phyloP scores from a whole-genome alignment of 2,888 invertebrate genomes.

The Catonia carolina region DNA sequence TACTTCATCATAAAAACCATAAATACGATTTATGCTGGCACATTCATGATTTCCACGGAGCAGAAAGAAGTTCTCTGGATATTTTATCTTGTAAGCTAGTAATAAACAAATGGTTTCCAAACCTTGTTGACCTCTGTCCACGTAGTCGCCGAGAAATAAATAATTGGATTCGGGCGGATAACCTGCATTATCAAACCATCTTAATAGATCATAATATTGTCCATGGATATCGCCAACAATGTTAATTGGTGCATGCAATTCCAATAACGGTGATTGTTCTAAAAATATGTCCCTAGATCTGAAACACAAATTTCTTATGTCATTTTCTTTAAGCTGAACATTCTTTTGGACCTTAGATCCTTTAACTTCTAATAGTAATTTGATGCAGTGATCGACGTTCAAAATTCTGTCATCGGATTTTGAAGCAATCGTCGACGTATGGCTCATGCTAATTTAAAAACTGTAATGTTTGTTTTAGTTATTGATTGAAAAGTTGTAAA shows the following conservation, averaged over 20 bases:
- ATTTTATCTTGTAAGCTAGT: constrained; percentile 97
- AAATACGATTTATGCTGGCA: constrained; percentile 72
- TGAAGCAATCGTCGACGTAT: too few relatives aligned
- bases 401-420: not conserved
- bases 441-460: too few relatives aligned
- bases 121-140: constrained; percentile 86
- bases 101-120: constrained; percentile 95
- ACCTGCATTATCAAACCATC: constrained; percentile 56
- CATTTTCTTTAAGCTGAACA: constrained; percentile 20
- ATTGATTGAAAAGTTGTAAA: too few relatives aligned
- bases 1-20: constrained; percentile 89
- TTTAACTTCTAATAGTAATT: constrained; percentile 48
- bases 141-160: constrained; percentile 87
- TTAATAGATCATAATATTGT: constrained; percentile 24
- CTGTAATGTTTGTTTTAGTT: too few relatives aligned
- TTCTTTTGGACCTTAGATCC: constrained; percentile 7
- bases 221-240: constrained; percentile 28
- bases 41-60: constrained; percentile 90
- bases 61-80: constrained; percentile 96
- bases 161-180: constrained; percentile 99
- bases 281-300: constrained; percentile 25
- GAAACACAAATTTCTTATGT: constrained; percentile 21
- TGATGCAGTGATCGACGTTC: constrained; percentile 23
- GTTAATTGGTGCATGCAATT: constrained; percentile 24
- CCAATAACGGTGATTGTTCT: constrained; percentile 25